phyloP scores from a whole-genome alignment of 2,797 vertebrate species.

The Galagoides demidoff region DNA sequence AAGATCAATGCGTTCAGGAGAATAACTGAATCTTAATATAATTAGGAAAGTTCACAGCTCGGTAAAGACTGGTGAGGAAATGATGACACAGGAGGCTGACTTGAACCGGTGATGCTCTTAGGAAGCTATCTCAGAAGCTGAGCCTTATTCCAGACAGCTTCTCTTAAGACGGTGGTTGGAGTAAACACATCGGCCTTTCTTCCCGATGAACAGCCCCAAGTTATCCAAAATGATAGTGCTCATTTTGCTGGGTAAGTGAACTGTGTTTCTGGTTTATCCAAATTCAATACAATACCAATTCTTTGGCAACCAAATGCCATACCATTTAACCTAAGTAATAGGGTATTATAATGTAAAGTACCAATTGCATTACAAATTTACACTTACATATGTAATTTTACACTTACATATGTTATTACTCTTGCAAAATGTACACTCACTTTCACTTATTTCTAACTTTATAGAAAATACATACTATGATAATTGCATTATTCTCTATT shows the following conservation, averaged over 20 bases:
- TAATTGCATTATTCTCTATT: neutral
- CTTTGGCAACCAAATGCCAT: neutral
- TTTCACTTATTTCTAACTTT: neutral
- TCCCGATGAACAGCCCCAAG: neutral
- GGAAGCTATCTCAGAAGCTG: conserved; percentile 59
- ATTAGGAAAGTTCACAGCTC: conserved; percentile 66
- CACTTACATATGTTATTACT: neutral
- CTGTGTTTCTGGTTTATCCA: neutral
- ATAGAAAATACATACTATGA: neutral
- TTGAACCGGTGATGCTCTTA: conserved; percentile 16
- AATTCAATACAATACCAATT: neutral
- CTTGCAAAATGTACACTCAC: neutral
- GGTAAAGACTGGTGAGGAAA: conserved; percentile 49
- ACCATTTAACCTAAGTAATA: neutral
- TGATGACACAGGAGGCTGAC: conserved; percentile 15
- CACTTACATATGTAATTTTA: neutral
- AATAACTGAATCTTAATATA: conserved; percentile 64
- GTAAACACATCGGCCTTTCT: neutral
- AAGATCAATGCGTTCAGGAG: conserved; percentile 17
- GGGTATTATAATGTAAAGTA: neutral
- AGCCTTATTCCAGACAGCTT: conserved; percentile 1
- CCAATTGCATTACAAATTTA: neutral
- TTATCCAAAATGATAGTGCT: conserved; percentile 69
- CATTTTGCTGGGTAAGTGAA: conserved; percentile 82
- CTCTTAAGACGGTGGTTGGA: conserved; percentile 37